Evolutionary conservation across 1,140 invertebrate species (phyloP), one percentile per base, ranked within the genome.

Genomic region (Caerostris extrusa): DNA sequence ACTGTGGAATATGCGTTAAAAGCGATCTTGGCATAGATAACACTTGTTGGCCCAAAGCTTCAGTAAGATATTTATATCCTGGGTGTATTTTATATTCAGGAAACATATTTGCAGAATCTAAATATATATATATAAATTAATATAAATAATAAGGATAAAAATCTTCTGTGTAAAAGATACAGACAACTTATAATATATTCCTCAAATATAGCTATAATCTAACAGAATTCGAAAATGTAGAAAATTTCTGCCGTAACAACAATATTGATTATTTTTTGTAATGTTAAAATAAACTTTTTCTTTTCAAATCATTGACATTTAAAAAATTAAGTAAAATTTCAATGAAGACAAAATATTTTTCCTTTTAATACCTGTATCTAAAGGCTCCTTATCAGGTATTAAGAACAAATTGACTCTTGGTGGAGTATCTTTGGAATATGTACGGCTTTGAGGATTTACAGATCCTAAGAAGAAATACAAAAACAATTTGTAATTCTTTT

Each of bases 31-130:
- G 96, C 34, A 97, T 97, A 8, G 97, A 97, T 50, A 97, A 96
- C 64, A 98, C 96, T 96, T 98, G 97, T 95, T 96, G 97, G 91
- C 97, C 96, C 7, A 98, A 96, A 88, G 97, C 96, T 71, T 97
- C 96, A 0, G 98, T 96, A 81, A 98, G 95, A 82, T 97, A 96
- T 83, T 97, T 96, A 95, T 97, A 97, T 69, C 97, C 97, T 82
- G 97, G 97, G 95, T 97, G 97, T 6, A 97, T 97, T 94, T 96
- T 96, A 94, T 97, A 97, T 88, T 96, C 95, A 67, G 95, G 95
- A 82, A 95, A 95, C 71, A 94, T 56, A 60, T 71, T 90, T 7
- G 61, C n/a, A 64, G 60, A 67, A 67, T 86, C 95, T 90, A 64
- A 56, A 94, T 34, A 34, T 34, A 34, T 34, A 34, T 34, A 34